Evolutionary conservation across 2,888 invertebrate genomes (phyloP), one percentile per base, ranked within the genome.

Genomic region (Cataglyphis livida): DNA sequence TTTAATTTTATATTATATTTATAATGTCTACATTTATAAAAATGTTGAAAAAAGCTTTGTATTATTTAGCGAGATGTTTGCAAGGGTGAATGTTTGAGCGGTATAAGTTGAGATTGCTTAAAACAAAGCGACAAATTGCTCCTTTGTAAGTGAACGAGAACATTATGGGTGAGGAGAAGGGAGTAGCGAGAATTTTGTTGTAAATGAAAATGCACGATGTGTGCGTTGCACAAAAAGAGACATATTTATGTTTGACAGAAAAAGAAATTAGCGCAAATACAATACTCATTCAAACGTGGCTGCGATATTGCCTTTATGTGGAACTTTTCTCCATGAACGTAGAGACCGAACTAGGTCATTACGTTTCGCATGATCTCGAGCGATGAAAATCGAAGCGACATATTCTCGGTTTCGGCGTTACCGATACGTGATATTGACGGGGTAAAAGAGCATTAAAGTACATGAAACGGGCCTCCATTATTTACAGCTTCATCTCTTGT

Each of bases 111-210:
- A 57, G 54, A 76, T 76, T 76, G 54, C 76, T 76, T 38, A 57
- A 57, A 76, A 54, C 76, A 54, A 68, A 66, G 38, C 51, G 38
- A 68, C 66, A 54, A 68, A 54, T 66, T 28, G 35, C 48, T 66
- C 18, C 66, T 76, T 54, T 38, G 28, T 38, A 66, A 66, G 32
- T 32, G 32, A 76, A 32, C 44, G 12, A 35, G 7, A 21, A 21
- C 18, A 7, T 15, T 51, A n/a, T 15, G n/a, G 28, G 28, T 28
- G 28, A 28, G 28, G 28, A 28, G 28, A 28, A 2, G 2, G 28
- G 28, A 28, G 28, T 28, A 28, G 28, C 12, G 48, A 48, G n/a
- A 68, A 25, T 25, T 28, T 54, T 2, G 35, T 51, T 76, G 38
- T 57, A 54, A 68, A 68, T 38, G 54, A 76, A 41, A 41, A 68